Evolutionary conservation across 2,888 invertebrate species (phyloP), one percentile per base, ranked within the genome.

Genomic region (Latheticus oryzae): DNA sequence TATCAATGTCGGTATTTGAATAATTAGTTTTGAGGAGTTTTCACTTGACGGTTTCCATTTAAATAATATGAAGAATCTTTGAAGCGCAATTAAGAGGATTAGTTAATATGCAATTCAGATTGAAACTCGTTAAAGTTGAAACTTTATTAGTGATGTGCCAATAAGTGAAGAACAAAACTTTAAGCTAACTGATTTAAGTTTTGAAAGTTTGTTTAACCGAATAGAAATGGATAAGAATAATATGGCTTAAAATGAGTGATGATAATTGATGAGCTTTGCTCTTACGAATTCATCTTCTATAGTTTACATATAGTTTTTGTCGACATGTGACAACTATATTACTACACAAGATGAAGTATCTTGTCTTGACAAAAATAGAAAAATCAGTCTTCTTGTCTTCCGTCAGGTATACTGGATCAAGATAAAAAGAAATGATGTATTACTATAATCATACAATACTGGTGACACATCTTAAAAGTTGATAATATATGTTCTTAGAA

Each of bases 41-140:
- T n/a, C n/a, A n/a, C n/a, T n/a, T n/a, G n/a, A n/a, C n/a, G n/a
- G n/a, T n/a, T n/a, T n/a, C n/a, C n/a, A 32, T 32, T 45, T 13
- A 8, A 28, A 42, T 38, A 38, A 38, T 21, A 19, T 7, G 23
- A 16, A 19, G n/a, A 9, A 23, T n/a, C 38, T 21, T 38, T 13
- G 4, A 5, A 13, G 38, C 12, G n/a, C 23, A 40, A 40, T 40
- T 23, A 40, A 13, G 11, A 11, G 30, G 5, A 19, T 1, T 5
- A 5, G 21, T 17, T 45, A 45, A 45, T 45, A 45, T 45, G 45
- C 45, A 45, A 45, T 30, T 30, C 45, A 45, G 45, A 45, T 45
- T 32, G 45, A 45, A 32, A 21, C 12, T 12, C 13, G 12, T 21
- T 7, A 45, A 45, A 16, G 15, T 19, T 9, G 24, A 9, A 42